phyloP scores from a whole-genome alignment of 2,888 invertebrate species.

The Tiliacea aurago region DNA sequence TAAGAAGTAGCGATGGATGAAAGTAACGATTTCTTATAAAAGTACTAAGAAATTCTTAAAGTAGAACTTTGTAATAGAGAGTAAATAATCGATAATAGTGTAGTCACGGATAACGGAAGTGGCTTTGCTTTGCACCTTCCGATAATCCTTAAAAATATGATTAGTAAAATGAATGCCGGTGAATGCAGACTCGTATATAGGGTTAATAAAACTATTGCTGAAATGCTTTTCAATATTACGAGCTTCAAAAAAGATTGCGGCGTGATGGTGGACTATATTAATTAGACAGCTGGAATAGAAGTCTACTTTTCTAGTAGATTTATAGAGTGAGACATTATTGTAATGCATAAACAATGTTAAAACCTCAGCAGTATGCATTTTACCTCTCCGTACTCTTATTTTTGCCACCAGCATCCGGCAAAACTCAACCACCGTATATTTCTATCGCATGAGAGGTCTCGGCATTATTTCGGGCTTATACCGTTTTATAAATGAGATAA shows the following conservation, averaged over 20 bases:
- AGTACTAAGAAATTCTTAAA: background rate
- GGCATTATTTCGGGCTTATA: constrained; percentile 70
- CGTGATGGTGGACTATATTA: background rate
- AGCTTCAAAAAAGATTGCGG: background rate
- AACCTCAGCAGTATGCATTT: constrained; percentile 1
- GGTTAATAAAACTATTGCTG: background rate
- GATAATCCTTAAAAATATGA: background rate
- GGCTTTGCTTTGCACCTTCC: background rate
- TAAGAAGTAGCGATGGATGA: too few species aligned
- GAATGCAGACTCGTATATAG: background rate
- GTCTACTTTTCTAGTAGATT: background rate
- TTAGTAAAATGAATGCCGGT: background rate
- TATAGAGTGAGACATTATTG: background rate
- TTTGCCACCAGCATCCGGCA: background rate
- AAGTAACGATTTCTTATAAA: background rate
- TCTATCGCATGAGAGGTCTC: constrained; percentile 47
- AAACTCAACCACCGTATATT: constrained; percentile 42
- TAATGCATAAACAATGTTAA: background rate
- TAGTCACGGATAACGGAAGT: background rate
- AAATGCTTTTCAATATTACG: background rate
- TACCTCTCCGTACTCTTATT: constrained; percentile 8
- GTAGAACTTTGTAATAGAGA: background rate
- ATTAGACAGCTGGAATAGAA: background rate
- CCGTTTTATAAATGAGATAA: constrained; percentile 69
- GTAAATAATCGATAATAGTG: background rate